phyloP scores from a whole-genome alignment of 2,797 vertebrate species.

The Rhinichthys osculus region DNA sequence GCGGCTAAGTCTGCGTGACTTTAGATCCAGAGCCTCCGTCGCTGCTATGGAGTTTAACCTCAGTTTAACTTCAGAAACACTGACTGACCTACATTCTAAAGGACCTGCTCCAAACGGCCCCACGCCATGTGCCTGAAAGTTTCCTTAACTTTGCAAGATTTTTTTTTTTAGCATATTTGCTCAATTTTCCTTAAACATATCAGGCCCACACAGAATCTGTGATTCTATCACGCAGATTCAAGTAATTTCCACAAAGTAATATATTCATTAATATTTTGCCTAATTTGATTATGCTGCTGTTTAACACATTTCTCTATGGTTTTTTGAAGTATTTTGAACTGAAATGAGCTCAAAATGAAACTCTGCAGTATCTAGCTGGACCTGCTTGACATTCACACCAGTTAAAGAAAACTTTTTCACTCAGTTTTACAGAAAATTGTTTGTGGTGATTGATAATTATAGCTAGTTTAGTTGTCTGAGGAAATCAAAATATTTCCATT shows the following conservation, averaged over 20 bases:
- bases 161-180: not conserved
- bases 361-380: too few relatives aligned
- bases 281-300: not conserved
- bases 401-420: not conserved
- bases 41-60: conserved; percentile 27
- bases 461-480: not conserved
- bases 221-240: not conserved
- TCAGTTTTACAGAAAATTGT: conserved; percentile 26
- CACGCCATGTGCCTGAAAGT: not conserved
- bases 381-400: not conserved
- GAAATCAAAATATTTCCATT: conserved; percentile 24
- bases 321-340: not conserved
- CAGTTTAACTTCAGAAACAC: conserved; percentile 75
- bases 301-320: not conserved
- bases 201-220: not conserved
- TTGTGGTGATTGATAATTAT: conserved; percentile 33
- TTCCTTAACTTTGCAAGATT: not conserved
- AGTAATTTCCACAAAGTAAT: not conserved
- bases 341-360: not conserved
- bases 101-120: conserved; percentile 10
- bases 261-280: not conserved
- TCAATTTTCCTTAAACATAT: conserved; percentile 4
- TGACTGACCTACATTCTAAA: conserved; percentile 76
- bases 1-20: conserved; percentile 15
- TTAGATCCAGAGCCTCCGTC: conserved; percentile 21